These are phyloP conservation scores for Nephila pilipes DNA, from an alignment of 1,140 invertebrate species.

Conservation along the genomic window DNA sequence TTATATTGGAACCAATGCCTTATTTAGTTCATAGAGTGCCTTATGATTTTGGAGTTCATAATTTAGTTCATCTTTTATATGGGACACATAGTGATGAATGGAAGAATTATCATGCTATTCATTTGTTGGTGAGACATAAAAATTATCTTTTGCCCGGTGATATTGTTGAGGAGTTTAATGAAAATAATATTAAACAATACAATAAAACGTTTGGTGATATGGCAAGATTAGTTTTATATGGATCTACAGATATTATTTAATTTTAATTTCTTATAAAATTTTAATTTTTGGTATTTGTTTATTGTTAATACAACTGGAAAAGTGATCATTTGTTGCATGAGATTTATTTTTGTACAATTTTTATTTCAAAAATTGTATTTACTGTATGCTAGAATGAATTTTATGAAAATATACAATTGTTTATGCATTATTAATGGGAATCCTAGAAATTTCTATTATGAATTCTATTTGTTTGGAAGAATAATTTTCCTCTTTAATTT, in stretches of 20 bases:
- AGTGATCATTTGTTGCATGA: not conserved
- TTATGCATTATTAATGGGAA: too few relatives aligned
- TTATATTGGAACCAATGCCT: conserved; percentile 78
- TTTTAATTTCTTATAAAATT: not conserved
- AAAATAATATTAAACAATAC: conserved; percentile 80
- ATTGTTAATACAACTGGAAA: not conserved
- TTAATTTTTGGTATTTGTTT: not conserved
- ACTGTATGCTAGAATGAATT: too few relatives aligned
- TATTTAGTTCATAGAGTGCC: conserved; percentile 79
- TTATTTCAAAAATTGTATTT: not conserved
- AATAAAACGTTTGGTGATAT: conserved; percentile 80
- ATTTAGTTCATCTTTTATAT: conserved; percentile 78
- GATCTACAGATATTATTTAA: conserved; percentile 24
- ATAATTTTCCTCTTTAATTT: too few relatives aligned
- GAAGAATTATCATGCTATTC: conserved; percentile 79
- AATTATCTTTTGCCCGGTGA: conserved; percentile 78
- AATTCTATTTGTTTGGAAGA: too few relatives aligned
- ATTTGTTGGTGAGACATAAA: conserved; percentile 79
- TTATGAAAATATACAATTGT: too few relatives aligned
- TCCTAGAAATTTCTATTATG: too few relatives aligned
- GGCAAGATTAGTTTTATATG: conserved; percentile 79
- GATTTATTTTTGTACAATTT: not conserved
- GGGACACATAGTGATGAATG: conserved; percentile 76
- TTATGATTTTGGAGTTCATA: conserved; percentile 79
- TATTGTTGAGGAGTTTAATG: conserved; percentile 78